phyloP scores from a whole-genome alignment of 1,140 invertebrate genomes.

The Lamellibrachia luymesi region DNA sequence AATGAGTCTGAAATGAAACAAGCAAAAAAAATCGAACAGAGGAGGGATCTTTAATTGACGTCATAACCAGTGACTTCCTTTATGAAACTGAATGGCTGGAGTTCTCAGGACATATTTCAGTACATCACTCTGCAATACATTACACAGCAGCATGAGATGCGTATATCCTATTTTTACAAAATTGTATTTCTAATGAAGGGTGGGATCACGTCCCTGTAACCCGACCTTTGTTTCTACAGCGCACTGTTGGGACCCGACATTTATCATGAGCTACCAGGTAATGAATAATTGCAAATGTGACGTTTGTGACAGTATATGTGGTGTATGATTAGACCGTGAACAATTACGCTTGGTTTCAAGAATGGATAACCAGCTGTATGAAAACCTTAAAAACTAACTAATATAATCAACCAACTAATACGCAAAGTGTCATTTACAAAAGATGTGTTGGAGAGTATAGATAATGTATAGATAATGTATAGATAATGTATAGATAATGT shows the following conservation, averaged over 20 bases:
- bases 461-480: too few species aligned
- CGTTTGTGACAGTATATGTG: background rate
- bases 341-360: background rate
- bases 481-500: too few species aligned
- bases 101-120: background rate
- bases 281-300: background rate
- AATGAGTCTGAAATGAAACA: too few species aligned
- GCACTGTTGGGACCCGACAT: background rate
- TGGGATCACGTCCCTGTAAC: background rate
- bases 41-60: background rate
- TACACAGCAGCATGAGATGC: background rate
- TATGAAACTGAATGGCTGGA: background rate
- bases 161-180: background rate
- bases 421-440: too few species aligned
- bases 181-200: background rate
- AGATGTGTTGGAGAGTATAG: too few species aligned
- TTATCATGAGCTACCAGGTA: background rate
- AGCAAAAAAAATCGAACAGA: too few species aligned
- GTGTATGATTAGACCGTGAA: background rate
- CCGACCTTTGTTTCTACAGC: background rate
- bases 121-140: background rate
- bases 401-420: too few species aligned
- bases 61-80: background rate
- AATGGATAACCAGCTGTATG: background rate
- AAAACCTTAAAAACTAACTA: background rate